Evolutionary conservation across 2,797 vertebrate species (phyloP), one percentile per base, ranked within the genome.

Genomic region (Channallabes apus): DNA sequence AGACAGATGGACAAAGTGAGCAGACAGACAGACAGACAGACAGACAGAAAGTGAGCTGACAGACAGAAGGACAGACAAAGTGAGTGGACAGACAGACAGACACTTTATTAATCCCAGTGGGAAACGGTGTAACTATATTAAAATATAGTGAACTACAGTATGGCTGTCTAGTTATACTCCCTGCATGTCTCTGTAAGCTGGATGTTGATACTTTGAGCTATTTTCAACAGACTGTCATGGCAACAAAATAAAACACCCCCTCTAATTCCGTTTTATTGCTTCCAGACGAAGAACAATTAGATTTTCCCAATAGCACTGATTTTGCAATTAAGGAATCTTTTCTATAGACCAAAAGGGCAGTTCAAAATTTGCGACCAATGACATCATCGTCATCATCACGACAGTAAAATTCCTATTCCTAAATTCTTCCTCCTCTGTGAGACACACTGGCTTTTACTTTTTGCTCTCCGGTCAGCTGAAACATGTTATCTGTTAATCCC

Each of bases 401-500:
- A 64, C 1, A 24, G 35, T 46, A 51, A 51, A 20, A 51, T 24
- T 6, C 58, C 59, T 59, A 32, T 73, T n/a, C 2, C 46, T 61
- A 61, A 22, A 61, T 29, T 4, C 54, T 27, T 61, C 32, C 76
- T 84, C 72, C n/a, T 62, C 35, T 75, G 6, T 76, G 51, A 67
- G 54, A 75, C 15, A 76, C 32, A 56, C 72, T 7, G 15, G 22
- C 24, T 76, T 65, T 38, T 20, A 67, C 54, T n/a, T 56, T 51
- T 58, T 22, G 17, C 56, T 84, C 76, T 80, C 68, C 76, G 75
- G 62, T 73, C 80, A 84, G 59, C 71, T 82, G 79, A 68, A 88
- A 88, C 87, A 86, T 87, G 86, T 83, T 90, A 59, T 87, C 69
- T 67, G 62, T 91, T 90, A 87, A 84, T 85, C 88, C 38, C 32